Base-by-base conservation (phyloP, 1,140 invertebrate genomes). In the Drosophila nigromelanica region DNA sequence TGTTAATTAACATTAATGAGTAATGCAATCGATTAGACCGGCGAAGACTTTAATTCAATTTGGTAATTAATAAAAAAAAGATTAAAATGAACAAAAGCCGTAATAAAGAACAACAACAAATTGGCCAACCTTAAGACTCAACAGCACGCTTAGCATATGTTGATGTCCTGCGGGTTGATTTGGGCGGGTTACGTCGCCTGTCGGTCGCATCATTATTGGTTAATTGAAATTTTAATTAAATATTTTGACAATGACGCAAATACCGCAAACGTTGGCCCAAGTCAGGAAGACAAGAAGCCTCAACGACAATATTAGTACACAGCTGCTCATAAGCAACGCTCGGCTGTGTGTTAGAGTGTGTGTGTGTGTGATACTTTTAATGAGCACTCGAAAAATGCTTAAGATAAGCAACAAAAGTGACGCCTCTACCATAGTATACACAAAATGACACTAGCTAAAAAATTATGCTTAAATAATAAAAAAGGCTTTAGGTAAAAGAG, bases 151-250 rank as follows among this genome's bases (percentile, higher is more conserved):
- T 27, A 59, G 66, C 78, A 80, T 64, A 69, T 80, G 74, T 47
- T 73, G 6, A 43, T 55, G 62, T 45, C 69, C 76, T 77, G 37
- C 39, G 51, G 70, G 27, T 71, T 80, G 42, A 62, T 76, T 72
- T 59, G 61, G 62, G 27, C 11, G 15, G 12, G 40, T 43, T 45
- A 14, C n/a, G 62, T 45, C 8, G 45, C 18, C 21, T 61, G 40
- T n/a, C 27, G 52, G 48, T 45, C 69, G 71, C 82, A 60, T 72
- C 82, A 78, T 86, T 81, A 87, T 81, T 87, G 72, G 81, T 73
- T 82, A 78, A 87, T 81, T 82, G 75, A 78, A 87, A 86, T 82
- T 87, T 87, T 86, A 86, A 86, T 86, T 89, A 86, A 86, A 86
- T 87, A 89, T 78, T 87, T 87, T 82, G 63, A 69, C 79, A 87